Percentiles rank a stretch among this genome's conserved stretches.
phyloP scores from a whole-genome alignment of 1,140 invertebrate genomes.

The Apolygus lucorum region DNA sequence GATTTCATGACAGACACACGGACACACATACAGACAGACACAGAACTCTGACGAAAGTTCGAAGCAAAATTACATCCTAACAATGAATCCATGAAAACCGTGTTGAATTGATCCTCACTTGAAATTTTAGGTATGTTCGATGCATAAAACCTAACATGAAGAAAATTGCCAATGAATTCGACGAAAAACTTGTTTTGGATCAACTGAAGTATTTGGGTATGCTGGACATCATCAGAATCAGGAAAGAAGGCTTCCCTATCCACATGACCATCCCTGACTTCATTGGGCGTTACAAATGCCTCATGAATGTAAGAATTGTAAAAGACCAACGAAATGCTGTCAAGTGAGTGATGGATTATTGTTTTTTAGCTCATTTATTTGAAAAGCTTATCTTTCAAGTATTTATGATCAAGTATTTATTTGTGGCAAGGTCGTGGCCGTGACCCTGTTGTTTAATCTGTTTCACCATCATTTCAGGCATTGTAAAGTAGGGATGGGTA shows the following conservation, averaged over 20 bases:
- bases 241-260: conserved; percentile 86
- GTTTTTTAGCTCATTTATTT: neutral
- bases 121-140: conserved; percentile 79
- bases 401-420: no score
- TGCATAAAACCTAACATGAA: conserved; percentile 91
- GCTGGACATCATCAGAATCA: conserved; percentile 89
- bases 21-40: no score
- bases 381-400: neutral
- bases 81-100: no score
- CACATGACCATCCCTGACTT: conserved; percentile 75
- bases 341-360: conserved; percentile 40
- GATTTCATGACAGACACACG: no score
- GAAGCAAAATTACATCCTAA: no score
- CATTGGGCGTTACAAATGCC: conserved; percentile 65
- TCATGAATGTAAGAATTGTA: conserved; percentile 43
- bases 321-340: conserved; percentile 45
- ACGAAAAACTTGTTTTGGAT: conserved; percentile 73
- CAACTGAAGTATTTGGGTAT: conserved; percentile 91
- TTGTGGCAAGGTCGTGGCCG: no score
- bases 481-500: no score
- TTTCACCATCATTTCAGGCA: no score
- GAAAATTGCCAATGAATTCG: conserved; percentile 76
- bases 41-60: no score
- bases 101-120: no score
- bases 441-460: no score